These are phyloP conservation scores for Rhorus exstirpatorius DNA, from an alignment of 2,888 invertebrate genomes.

Conservation along the genomic window DNA sequence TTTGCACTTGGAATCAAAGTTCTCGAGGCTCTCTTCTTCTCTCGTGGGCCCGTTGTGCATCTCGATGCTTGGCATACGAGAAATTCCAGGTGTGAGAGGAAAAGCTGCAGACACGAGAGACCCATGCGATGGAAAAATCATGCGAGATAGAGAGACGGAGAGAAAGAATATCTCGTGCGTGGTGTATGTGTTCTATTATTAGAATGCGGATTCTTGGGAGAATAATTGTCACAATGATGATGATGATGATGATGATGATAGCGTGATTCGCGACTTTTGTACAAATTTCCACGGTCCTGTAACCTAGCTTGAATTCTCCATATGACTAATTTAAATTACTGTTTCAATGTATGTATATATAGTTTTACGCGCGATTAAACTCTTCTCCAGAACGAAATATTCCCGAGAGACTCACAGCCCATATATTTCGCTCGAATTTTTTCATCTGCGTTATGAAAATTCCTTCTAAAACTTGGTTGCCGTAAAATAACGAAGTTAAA, in stretches of 20 bases:
- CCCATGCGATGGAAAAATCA: constrained; percentile 45
- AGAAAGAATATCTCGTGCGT: constrained; percentile 9
- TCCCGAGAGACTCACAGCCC: background rate
- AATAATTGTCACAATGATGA: constrained; percentile 24
- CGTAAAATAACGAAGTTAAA: constrained; percentile 1
- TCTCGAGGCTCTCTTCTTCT: constrained; percentile 52
- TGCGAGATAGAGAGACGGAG: constrained; percentile 48
- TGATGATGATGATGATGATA: constrained; percentile 28
- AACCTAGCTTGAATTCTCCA: constrained; percentile 34
- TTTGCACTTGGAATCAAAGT: constrained; percentile 53
- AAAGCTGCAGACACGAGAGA: constrained; percentile 44
- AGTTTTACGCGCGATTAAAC: background rate
- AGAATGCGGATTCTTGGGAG: constrained; percentile 46
- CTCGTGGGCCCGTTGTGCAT: constrained; percentile 41
- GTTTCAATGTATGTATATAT: background rate
- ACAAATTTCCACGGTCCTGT: constrained; percentile 17
- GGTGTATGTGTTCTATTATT: constrained; percentile 10
- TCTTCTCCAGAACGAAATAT: constrained; percentile 6
- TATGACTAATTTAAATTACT: constrained; percentile 34
- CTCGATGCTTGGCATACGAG: constrained; percentile 45
- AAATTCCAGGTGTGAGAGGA: constrained; percentile 65
- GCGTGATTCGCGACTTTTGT: constrained; percentile 52
- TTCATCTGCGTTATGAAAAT: background rate
- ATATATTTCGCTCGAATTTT: constrained; percentile 1
- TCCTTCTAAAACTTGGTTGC: background rate